Evolutionary conservation across 2,113 vertebrate species (phyloP), one percentile per base, ranked within the genome.

Genomic region (zebrafish (Danio rerio)): DNA sequence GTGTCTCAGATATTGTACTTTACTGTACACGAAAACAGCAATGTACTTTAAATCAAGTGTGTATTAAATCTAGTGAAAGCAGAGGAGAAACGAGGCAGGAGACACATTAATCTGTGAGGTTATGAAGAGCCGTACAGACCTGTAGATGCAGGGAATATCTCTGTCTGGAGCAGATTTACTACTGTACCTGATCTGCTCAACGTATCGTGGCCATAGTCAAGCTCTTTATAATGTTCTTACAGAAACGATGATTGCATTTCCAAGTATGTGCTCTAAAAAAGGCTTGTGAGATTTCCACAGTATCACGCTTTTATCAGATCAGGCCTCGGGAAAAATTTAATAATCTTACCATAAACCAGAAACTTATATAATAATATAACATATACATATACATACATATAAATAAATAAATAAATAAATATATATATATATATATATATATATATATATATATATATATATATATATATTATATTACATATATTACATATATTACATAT

Each of bases 221-320:
- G 70, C 70, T 45, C 55, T 59, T 75, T 59, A 59, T 43, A 59
- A 75, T 75, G 43, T 47, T 68, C 65, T 68, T 68, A 47, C n/a
- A 59, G 56, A 59, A 20, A 11, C 50, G 45, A 10, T 70, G 68
- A 70, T 70, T 50, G 50, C 45, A 59, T 59, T 45, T 20, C 6
- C 7, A 7, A 20, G 42, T n/a, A 11, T 40, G 20, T 16, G n/a
- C 13, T 31, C 13, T 55, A 31, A 2, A 31, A 53, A 53, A 31
- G 70, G 8, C 7, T 43, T 74, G 40, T 20, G 52, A 42, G 0
- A 43, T 58, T 45, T 74, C 31, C 20, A 53, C 8, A 40, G 50
- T 3, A 55, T 2, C 18, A 9, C 3, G 7, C 55, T 58, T 7
- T 18, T 43, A 66, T 40, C 63, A 45, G 9, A 8, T n/a, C 63